Percentiles rank a stretch among this genome's conserved stretches.
Evolutionary conservation across 2,888 invertebrate genomes (phyloP).

Genomic region (Octonoba sinensis): DNA sequence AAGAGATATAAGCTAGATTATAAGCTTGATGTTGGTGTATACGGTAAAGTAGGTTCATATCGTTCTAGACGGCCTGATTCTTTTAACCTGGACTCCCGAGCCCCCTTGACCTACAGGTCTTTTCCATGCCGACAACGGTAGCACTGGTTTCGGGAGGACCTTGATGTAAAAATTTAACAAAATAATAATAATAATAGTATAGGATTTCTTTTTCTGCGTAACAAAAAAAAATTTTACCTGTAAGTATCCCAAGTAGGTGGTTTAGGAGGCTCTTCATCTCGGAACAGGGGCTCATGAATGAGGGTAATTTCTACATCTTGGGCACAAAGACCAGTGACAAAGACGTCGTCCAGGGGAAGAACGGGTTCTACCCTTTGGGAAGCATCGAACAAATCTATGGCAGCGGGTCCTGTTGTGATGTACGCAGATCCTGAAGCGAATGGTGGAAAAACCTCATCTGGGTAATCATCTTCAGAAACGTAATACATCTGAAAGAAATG

Average conservation of each 20-base stretch:
- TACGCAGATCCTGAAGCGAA: conserved; percentile 71
- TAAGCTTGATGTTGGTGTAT: too few relatives aligned
- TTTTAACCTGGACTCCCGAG: too few relatives aligned
- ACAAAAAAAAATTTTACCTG: conserved; percentile 10
- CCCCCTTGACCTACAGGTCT: too few relatives aligned
- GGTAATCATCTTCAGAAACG: conserved; percentile 67
- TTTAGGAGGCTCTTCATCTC: neutral
- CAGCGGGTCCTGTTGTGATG: conserved; percentile 67
- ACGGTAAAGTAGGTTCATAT: too few relatives aligned
- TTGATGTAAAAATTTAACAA: too few relatives aligned
- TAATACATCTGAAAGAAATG: conserved; percentile 67
- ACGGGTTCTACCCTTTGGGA: conserved; percentile 66
- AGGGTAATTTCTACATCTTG: conserved; percentile 66
- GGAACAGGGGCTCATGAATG: conserved; percentile 61
- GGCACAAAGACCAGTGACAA: conserved; percentile 70
- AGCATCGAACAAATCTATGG: conserved; percentile 67
- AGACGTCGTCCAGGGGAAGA: conserved; percentile 70
- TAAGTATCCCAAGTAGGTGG: conserved; percentile 23
- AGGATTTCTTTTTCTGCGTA: too few relatives aligned
- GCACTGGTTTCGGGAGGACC: too few relatives aligned
- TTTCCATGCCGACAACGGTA: too few relatives aligned
- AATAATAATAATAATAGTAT: too few relatives aligned
- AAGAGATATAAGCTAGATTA: too few relatives aligned
- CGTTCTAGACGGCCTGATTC: too few relatives aligned
- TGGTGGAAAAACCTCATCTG: conserved; percentile 68